Base-by-base conservation (phyloP, 2,797 vertebrate genomes). In the Martes flavigula region DNA sequence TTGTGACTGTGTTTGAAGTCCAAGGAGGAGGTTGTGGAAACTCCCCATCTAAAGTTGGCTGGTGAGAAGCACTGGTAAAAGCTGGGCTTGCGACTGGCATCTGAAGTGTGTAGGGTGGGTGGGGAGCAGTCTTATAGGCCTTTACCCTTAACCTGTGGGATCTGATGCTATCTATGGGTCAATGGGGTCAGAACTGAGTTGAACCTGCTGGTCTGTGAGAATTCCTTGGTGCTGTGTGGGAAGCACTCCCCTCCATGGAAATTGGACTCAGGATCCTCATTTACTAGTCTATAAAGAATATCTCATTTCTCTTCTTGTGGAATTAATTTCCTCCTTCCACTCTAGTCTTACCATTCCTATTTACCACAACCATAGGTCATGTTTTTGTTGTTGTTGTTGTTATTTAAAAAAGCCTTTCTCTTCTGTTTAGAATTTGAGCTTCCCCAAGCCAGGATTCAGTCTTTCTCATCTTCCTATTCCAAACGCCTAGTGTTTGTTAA, bases 241-340 rank as follows among this genome's bases (percentile, higher is more conserved):
- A 78, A 78, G 30, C 48, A 5, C 3, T 32, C 17, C 75, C 75
- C 10, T 48, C 75, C 46, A n/a, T 12, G 30, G 46, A n/a, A 78
- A 78, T 11, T 21, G 46, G 46, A 20, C 18, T n/a, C 23, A 43
- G 70, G 70, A 73, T 27, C 38, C 12, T 43, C 18, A 78, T 21
- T 51, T n/a, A n/a, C 75, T 66, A 27, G 78, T 66, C 43, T n/a
- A 51, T 68, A 90, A 10, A 93, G 54, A 96, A 51, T 62, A 83
- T 83, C 40, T 90, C 48, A 58, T 92, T 88, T 90, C 38, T 6
- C 75, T 95, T 68, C 40, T 10, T 72, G 17, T 8, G 75, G 54
- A 96, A 87, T 83, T 70, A 91, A 68, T 88, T 86, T 91, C 43
- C 78, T 94, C 46, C 66, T 96, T 92, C 85, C 30, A 68, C n/a